phyloP scores from a whole-genome alignment of 2,888 invertebrate genomes.

The Apamea monoglypha region DNA sequence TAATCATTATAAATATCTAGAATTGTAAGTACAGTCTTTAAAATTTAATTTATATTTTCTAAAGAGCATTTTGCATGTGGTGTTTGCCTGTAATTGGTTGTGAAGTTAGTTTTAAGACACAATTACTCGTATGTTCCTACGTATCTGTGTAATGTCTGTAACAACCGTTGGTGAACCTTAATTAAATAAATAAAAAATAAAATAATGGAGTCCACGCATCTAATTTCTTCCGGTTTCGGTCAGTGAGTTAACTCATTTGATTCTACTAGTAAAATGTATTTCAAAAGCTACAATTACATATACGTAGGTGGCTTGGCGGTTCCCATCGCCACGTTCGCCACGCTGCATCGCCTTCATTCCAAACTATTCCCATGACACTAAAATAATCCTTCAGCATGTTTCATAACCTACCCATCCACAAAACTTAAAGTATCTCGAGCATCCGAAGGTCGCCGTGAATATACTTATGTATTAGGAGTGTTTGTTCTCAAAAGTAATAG shows the following conservation, averaged over 20 bases:
- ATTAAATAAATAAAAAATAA: too few species aligned
- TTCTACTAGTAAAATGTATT: background rate
- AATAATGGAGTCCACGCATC: too few species aligned
- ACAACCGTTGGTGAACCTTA: too few species aligned
- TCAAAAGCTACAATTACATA: background rate
- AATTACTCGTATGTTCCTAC: too few species aligned
- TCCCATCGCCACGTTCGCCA: background rate
- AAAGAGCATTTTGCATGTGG: too few species aligned
- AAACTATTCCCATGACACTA: background rate
- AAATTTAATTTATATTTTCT: too few species aligned
- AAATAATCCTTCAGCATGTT: background rate
- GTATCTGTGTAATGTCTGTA: too few species aligned
- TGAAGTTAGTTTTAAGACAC: too few species aligned
- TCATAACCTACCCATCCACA: background rate
- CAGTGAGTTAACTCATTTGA: background rate
- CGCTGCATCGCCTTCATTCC: background rate
- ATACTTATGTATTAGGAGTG: slow-evolving; percentile 2
- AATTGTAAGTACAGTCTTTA: too few species aligned
- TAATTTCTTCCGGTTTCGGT: background rate
- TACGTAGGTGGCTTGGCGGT: too few species aligned
- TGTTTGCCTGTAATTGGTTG: too few species aligned
- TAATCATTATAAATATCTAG: too few species aligned
- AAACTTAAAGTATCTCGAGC: background rate
- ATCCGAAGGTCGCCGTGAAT: slow-evolving; percentile 14
- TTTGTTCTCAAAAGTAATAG: slow-evolving; percentile 17